Evolutionary conservation across 1,140 invertebrate genomes (phyloP).

Genomic region (Aleiodes sp.): DNA sequence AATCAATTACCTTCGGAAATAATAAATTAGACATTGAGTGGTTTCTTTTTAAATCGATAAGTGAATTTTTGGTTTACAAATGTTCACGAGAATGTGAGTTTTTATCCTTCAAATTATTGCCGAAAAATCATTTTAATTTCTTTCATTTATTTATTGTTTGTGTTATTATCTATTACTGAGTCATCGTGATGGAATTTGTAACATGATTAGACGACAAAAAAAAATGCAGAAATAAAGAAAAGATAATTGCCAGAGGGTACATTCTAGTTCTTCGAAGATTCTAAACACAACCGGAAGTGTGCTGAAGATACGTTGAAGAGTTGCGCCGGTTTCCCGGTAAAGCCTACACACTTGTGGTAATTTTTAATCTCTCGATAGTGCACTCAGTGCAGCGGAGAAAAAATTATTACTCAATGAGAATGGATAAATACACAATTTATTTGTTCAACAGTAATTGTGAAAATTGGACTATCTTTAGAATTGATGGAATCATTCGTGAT

Average conservation of each 20-base stretch:
- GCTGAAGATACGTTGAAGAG: background rate
- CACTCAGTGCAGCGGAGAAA: background rate
- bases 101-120: too few species aligned
- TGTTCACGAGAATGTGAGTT: too few species aligned
- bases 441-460: too few species aligned
- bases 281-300: background rate
- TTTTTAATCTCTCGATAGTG: background rate
- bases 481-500: too few species aligned
- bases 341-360: background rate
- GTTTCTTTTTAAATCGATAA: too few species aligned
- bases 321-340: constrained; percentile 1
- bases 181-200: background rate
- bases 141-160: too few species aligned
- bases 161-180: background rate
- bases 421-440: too few species aligned
- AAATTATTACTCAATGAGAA: background rate
- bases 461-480: background rate
- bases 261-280: background rate
- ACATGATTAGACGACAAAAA: background rate
- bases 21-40: too few species aligned
- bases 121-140: too few species aligned
- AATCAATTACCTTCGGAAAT: too few species aligned
- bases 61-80: too few species aligned
- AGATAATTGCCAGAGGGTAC: background rate
- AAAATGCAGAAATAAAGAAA: too few species aligned